Evolutionary conservation across 2,113 vertebrate genomes (phyloP), one percentile per base, ranked within the genome.

Genomic region (Jacana jacana): DNA sequence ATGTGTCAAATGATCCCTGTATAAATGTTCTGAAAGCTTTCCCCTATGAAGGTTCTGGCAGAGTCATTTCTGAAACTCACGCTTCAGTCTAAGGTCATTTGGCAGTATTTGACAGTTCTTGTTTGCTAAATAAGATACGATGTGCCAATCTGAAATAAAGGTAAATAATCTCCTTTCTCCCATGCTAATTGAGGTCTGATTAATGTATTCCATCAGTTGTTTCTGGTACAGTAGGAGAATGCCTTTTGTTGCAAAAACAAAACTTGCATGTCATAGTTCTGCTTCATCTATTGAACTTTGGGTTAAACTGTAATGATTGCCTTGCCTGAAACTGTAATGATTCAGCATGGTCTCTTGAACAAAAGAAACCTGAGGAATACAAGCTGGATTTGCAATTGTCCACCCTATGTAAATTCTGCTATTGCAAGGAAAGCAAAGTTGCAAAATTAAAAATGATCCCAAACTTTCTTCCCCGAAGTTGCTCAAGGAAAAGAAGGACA

Each of bases 91-190:
- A 83, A 95, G 91, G 49, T 30, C 93, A 96, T 93, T 95, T 91
- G 80, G 84, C 96, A 97, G 70, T 89, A 46, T 66, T 96, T 98
- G 97, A 98, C 96, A 98, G 97, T 81, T 94, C 90, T 98, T 96
- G 96, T 98, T 97, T 97, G 88, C 95, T 92, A 93, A 97, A 85
- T 97, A 97, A 97, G 98, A 90, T 93, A 97, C 80, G 96, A 96
- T 91, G 81, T 98, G 95, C 97, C 97, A 97, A 97, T 95, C 68
- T 97, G 96, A 98, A 98, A 97, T 97, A 98, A 97, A 98, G 94
- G 82, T 95, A 98, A 98, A 98, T 98, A 97, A 98, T 98, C 90
- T 97, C 77, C 95, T 95, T 97, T 97, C 97, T 98, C 96, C 79
- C 81, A 78, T 92, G 92, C 95, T 97, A 97, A 97, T 97, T 97